Conservation (phyloP, 2,888 invertebrate genomes). For the Lottia scabra region DNA sequence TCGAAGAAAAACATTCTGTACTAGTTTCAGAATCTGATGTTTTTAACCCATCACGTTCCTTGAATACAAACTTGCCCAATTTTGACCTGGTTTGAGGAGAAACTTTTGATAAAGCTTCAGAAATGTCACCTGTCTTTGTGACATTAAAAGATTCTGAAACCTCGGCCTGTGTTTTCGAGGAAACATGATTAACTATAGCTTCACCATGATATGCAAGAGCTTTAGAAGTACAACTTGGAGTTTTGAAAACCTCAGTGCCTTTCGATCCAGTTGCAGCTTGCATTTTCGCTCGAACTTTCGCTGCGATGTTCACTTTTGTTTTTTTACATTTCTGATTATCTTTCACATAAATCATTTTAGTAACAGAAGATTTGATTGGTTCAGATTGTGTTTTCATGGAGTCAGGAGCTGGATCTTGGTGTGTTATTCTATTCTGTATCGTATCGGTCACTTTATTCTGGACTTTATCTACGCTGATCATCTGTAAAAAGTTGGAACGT, state of each 20-base stretch:
- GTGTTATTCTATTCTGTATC: not conserved
- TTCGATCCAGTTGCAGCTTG: not conserved
- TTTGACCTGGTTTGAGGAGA: slow-evolving; percentile 37
- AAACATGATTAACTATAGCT: too few species aligned
- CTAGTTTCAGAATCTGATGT: not conserved
- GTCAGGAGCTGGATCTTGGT: not conserved
- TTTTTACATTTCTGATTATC: not conserved
- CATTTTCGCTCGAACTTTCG: not conserved
- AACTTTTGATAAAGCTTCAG: slow-evolving; percentile 9
- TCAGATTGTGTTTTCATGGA: not conserved
- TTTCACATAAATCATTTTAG: not conserved
- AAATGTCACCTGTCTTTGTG: too few species aligned
- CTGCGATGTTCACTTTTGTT: slow-evolving; percentile 3
- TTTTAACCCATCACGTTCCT: slow-evolving; percentile 16
- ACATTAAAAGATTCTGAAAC: too few species aligned
- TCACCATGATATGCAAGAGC: too few species aligned
- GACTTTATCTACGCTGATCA: not conserved
- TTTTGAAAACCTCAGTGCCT: too few species aligned
- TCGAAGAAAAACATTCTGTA: too few species aligned
- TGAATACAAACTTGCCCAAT: slow-evolving; percentile 39
- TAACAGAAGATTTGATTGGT: not conserved
- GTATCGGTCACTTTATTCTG: not conserved
- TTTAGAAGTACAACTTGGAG: too few species aligned
- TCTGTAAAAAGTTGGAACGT: too few species aligned
- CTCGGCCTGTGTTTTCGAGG: too few species aligned